Percentiles rank a stretch among this genome's conserved stretches.
These are phyloP conservation scores for Eustalomyia histrio DNA, from an alignment of 2,888 invertebrate genomes.

Conservation along the genomic window DNA sequence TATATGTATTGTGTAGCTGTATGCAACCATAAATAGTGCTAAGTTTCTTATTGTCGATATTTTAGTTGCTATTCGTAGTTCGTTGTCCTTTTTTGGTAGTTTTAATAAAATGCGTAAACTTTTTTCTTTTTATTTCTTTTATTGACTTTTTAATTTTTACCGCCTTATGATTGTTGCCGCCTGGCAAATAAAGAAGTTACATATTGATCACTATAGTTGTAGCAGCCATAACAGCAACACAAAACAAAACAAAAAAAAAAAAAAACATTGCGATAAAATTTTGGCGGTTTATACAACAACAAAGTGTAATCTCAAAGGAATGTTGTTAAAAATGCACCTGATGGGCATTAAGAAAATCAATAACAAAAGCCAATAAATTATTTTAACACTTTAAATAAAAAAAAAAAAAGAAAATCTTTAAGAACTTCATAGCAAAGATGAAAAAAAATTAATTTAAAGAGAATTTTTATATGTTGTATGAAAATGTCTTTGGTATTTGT, in stretches of 20 bases:
- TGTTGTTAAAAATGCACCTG: conserved; percentile 3
- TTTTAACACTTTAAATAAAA: neutral
- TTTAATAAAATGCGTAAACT: conserved; percentile 62
- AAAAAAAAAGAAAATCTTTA: no score
- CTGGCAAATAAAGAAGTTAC: conserved; percentile 60
- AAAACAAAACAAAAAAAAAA: neutral
- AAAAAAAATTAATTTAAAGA: no score
- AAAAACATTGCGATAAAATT: conserved; percentile 23
- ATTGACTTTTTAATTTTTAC: conserved; percentile 30
- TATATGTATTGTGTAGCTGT: conserved; percentile 50
- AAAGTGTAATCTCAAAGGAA: conserved; percentile 52
- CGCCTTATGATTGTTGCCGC: conserved; percentile 56
- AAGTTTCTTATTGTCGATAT: neutral
- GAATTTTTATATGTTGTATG: no score
- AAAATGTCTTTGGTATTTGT: no score
- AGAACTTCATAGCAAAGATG: no score
- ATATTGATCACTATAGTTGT: conserved; percentile 45
- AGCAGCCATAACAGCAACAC: conserved; percentile 24
- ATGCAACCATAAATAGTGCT: conserved; percentile 56
- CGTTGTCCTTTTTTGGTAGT: conserved; percentile 62
- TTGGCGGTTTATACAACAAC: conserved; percentile 40
- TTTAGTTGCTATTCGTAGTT: conserved; percentile 38
- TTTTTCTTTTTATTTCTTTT: conserved; percentile 16
- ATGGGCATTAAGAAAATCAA: neutral
- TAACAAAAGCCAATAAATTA: neutral